Conservation (phyloP, 2,113 vertebrate genomes). For the Bubo blakistoni region DNA sequence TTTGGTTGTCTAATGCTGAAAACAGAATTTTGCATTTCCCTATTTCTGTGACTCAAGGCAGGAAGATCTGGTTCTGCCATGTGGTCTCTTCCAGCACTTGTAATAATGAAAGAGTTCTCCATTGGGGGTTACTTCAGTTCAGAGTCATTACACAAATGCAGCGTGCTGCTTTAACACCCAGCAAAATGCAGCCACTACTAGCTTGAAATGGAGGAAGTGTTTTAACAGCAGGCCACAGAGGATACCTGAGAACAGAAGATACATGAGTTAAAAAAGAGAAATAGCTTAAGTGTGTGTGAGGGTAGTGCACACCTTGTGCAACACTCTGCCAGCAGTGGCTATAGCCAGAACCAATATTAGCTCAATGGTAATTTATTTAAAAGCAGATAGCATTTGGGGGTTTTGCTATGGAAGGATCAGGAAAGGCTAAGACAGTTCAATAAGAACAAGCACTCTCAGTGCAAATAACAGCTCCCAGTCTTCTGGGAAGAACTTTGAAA, state of each 20-base stretch:
- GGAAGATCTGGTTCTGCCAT: not conserved
- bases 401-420: not conserved
- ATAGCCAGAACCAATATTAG: not conserved
- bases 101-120: not conserved
- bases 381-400: not conserved
- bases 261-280: not conserved
- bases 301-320: fast-evolving
- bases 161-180: not conserved
- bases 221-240: not conserved
- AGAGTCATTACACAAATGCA: not conserved
- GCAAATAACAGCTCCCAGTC: not conserved
- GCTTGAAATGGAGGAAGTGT: not conserved
- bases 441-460: not conserved
- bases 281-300: not conserved
- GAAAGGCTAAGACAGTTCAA: not conserved
- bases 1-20: not conserved
- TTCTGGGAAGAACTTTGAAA: not conserved
- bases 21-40: slow-evolving; percentile 4
- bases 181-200: not conserved
- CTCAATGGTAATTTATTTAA: not conserved
- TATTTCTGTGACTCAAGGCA: not conserved
- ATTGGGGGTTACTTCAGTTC: slow-evolving; percentile 16
- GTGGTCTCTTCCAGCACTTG: not conserved
- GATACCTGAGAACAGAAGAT: not conserved
- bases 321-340: not conserved